Conservation (phyloP, 1,140 invertebrate genomes). For the Drosophila parvula region DNA sequence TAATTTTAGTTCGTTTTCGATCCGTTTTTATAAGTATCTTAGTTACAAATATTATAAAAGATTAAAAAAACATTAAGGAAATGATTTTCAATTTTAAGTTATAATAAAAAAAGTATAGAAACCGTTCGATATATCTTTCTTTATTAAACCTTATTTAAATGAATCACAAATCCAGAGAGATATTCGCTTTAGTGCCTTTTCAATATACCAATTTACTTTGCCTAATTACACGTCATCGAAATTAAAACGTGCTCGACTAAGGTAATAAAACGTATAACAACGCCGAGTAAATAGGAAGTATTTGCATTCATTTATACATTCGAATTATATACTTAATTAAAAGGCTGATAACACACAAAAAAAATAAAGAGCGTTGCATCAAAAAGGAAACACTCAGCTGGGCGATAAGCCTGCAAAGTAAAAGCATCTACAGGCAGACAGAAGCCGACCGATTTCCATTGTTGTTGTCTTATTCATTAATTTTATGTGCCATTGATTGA, state of each 20-base stretch:
- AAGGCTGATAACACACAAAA: constrained; percentile 64
- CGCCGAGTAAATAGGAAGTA: constrained; percentile 68
- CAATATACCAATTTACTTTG: not conserved
- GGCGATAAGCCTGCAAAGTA: constrained; percentile 31
- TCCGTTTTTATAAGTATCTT: no score
- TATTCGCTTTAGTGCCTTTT: not conserved
- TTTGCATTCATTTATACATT: constrained; percentile 29
- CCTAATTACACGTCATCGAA: constrained; percentile 16
- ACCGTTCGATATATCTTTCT: not conserved
- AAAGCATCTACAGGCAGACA: constrained; percentile 20
- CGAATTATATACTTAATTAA: constrained; percentile 62
- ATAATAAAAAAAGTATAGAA: not conserved
- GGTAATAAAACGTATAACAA: constrained; percentile 44
- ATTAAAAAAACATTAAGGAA: not conserved
- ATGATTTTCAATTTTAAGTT: not conserved
- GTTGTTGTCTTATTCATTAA: constrained; percentile 66
- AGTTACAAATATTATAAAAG: no score
- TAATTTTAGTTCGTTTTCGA: no score
- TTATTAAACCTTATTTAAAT: not conserved
- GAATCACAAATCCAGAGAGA: not conserved
- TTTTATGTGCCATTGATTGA: constrained; percentile 79
- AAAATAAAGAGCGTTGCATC: constrained; percentile 39
- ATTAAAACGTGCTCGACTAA: constrained; percentile 49
- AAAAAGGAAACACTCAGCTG: constrained; percentile 42
- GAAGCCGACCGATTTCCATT: constrained; percentile 41